A percentile compares a stretch with the other conserved stretches of the same genome.
Conservation (phyloP, 2,888 invertebrate species). For the Stenichneumon culpator region DNA sequence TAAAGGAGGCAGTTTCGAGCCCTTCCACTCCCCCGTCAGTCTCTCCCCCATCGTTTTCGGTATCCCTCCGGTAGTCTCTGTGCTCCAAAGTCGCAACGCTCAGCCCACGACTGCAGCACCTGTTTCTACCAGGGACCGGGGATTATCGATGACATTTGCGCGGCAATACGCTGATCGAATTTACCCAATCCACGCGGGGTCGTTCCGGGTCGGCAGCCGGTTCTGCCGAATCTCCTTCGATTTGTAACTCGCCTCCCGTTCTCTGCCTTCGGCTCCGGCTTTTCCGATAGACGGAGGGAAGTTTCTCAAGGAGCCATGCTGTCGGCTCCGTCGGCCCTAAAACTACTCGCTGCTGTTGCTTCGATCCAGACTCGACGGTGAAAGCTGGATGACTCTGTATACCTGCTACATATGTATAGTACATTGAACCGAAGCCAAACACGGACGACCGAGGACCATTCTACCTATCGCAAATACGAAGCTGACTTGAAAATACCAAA, state of each 20-base stretch:
- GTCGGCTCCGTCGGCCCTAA: conserved; percentile 21
- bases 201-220: conserved; percentile 50
- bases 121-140: conserved; percentile 57
- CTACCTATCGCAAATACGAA: background rate
- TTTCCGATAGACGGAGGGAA: conserved; percentile 39
- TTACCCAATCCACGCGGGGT: conserved; percentile 61
- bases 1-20: conserved; percentile 40
- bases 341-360: background rate
- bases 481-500: background rate
- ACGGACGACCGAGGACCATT: background rate
- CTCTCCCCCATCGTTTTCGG: conserved; percentile 31
- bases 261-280: conserved; percentile 2
- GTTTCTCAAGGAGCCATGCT: conserved; percentile 44
- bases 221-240: conserved; percentile 62
- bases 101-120: conserved; percentile 41
- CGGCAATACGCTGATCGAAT: conserved; percentile 67
- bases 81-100: conserved; percentile 38
- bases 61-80: conserved; percentile 24
- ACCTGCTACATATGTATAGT: conserved; percentile 5
- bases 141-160: conserved; percentile 66
- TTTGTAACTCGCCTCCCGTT: conserved; percentile 46
- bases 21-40: conserved; percentile 45
- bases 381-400: conserved; percentile 27
- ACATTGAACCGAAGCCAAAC: conserved; percentile 14
- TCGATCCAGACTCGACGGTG: conserved; percentile 22